phyloP scores from a whole-genome alignment of 2,113 vertebrate genomes.

The Falcunculus frontatus region DNA sequence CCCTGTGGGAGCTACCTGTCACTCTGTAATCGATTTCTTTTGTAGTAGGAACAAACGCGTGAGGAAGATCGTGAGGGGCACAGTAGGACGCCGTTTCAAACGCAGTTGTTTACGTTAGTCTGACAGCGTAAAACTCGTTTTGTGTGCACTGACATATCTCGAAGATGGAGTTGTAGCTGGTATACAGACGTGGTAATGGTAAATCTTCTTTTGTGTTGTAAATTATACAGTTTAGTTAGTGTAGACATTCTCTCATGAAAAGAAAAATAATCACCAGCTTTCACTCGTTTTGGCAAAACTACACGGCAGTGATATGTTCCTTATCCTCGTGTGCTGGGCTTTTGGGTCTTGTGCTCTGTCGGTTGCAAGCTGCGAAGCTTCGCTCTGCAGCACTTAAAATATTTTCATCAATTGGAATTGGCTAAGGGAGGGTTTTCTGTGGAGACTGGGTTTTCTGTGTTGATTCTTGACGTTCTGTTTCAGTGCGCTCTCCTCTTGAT shows the following conservation, averaged over 20 bases:
- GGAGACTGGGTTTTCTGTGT: background rate
- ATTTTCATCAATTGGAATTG: background rate
- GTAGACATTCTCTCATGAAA: background rate
- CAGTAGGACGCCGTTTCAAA: background rate
- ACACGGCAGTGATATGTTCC: fast-evolving
- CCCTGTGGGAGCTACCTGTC: background rate
- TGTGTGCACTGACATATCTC: background rate
- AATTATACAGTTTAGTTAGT: background rate
- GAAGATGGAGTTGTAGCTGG: background rate
- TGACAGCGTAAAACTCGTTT: background rate
- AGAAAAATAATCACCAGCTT: background rate
- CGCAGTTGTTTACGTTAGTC: background rate
- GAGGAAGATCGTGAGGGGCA: background rate
- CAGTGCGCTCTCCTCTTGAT: background rate
- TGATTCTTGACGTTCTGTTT: background rate
- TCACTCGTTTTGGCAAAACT: fast-evolving
- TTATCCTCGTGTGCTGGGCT: background rate
- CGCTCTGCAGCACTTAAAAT: background rate
- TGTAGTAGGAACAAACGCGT: background rate
- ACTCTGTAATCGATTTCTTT: background rate
- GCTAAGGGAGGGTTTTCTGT: background rate
- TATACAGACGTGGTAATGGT: background rate
- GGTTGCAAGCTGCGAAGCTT: background rate
- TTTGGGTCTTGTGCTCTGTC: background rate
- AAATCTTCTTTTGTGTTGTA: background rate